Evolutionary conservation across 2,888 invertebrate genomes (phyloP).

Genomic region (Ophion ellenae): DNA sequence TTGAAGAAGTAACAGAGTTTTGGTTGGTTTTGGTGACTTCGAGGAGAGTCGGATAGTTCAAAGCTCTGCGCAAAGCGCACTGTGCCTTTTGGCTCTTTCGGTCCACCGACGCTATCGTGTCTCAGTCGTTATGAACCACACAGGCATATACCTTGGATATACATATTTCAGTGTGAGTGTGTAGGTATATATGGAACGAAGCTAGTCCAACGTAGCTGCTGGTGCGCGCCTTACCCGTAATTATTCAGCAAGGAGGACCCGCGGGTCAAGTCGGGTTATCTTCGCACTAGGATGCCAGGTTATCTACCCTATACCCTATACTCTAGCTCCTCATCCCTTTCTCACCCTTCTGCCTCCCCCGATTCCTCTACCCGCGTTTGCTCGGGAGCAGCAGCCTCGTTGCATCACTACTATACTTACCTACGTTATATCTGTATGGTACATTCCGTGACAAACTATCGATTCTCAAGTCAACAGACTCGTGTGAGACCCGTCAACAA

Average conservation of each 20-base stretch:
- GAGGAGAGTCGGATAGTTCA: slow-evolving; percentile 17
- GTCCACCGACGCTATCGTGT: slow-evolving; percentile 17
- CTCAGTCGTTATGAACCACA: slow-evolving; percentile 23
- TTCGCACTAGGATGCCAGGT: slow-evolving; percentile 81
- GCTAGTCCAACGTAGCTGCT: slow-evolving; percentile 77
- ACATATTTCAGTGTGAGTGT: not conserved
- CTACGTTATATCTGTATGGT: slow-evolving; percentile 15
- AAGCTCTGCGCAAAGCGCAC: slow-evolving; percentile 15
- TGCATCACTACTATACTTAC: slow-evolving; percentile 51
- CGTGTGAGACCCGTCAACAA: not conserved
- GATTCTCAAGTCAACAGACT: not conserved
- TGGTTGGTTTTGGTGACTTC: not conserved
- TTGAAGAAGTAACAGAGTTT: slow-evolving; percentile 4
- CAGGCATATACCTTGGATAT: not conserved
- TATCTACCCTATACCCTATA: slow-evolving; percentile 80
- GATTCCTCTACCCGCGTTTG: slow-evolving; percentile 29
- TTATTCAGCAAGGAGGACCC: slow-evolving; percentile 81
- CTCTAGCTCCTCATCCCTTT: slow-evolving; percentile 65
- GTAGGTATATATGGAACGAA: slow-evolving; percentile 60
- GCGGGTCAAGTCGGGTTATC: slow-evolving; percentile 79
- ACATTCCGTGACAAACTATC: slow-evolving; percentile 10
- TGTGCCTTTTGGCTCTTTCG: slow-evolving; percentile 30
- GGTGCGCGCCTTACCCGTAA: slow-evolving; percentile 81
- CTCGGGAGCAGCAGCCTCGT: slow-evolving; percentile 57
- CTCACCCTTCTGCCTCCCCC: slow-evolving; percentile 42